Evolutionary conservation across 2,888 invertebrate genomes (phyloP).

Genomic region (Agonopterix subpropinquella): DNA sequence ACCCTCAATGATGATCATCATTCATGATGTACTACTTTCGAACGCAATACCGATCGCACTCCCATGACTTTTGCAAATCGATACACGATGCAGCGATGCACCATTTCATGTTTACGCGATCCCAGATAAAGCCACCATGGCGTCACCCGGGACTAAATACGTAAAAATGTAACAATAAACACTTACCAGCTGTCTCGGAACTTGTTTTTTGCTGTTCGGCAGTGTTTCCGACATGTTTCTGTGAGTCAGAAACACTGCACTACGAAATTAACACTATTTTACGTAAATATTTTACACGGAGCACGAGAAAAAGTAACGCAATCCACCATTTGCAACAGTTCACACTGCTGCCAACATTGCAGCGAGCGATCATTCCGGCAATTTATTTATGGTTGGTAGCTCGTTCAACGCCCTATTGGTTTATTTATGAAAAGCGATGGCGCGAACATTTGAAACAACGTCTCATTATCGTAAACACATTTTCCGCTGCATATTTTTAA

Average conservation of each 20-base stretch:
- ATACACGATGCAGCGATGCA: constrained; percentile 76
- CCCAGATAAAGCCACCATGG: constrained; percentile 79
- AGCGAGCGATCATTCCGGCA: constrained; percentile 57
- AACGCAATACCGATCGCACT: constrained; percentile 32
- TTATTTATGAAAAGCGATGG: constrained; percentile 40
- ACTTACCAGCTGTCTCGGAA: constrained; percentile 79
- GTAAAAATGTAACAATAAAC: constrained; percentile 68
- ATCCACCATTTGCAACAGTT: constrained; percentile 75
- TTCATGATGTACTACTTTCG: constrained; percentile 26
- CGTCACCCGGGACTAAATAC: constrained; percentile 77
- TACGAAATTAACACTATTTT: constrained; percentile 71
- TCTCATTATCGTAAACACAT: constrained; percentile 4
- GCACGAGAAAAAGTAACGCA: constrained; percentile 75
- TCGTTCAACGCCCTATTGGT: constrained; percentile 50
- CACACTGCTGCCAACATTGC: constrained; percentile 70
- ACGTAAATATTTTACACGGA: constrained; percentile 77
- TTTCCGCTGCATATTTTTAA: not conserved
- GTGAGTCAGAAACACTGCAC: constrained; percentile 73
- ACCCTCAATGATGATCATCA: constrained; percentile 47
- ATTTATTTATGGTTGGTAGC: constrained; percentile 48
- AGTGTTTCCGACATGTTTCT: constrained; percentile 77
- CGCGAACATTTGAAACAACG: constrained; percentile 55
- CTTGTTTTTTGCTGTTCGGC: constrained; percentile 75
- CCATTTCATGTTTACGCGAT: constrained; percentile 80
- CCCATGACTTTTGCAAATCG: constrained; percentile 59